Evolutionary conservation across 2,888 invertebrate genomes (phyloP).

Genomic region (Amiota communis): DNA sequence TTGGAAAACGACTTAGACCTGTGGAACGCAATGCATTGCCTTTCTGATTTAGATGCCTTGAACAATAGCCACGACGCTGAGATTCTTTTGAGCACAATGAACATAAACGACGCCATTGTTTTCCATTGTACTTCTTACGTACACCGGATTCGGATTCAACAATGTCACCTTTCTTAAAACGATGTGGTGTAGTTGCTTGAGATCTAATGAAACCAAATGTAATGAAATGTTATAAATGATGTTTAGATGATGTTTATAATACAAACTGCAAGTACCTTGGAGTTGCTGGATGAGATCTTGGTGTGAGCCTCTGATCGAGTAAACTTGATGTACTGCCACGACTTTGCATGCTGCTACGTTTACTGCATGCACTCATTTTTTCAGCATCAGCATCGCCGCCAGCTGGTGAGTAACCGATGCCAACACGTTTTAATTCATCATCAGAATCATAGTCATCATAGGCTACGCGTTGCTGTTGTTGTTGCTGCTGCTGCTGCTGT

Average conservation of each 20-base stretch:
- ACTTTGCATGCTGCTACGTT: conserved; percentile 92
- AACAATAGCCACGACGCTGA: conserved; percentile 96
- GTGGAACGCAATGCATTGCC: conserved; percentile 77
- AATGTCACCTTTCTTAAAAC: conserved; percentile 98
- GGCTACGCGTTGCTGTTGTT: conserved; percentile 73
- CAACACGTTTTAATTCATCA: conserved; percentile 89
- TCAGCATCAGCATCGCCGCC: conserved; percentile 81
- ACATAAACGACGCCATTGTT: conserved; percentile 98
- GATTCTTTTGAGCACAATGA: conserved; percentile 98
- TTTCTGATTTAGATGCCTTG: conserved; percentile 93
- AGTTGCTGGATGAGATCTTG: conserved; percentile 92
- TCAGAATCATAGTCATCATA: conserved; percentile 91
- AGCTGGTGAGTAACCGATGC: conserved; percentile 78
- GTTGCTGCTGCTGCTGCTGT: conserved; percentile 76
- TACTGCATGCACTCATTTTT: conserved; percentile 85
- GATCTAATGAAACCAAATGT: conserved; percentile 77
- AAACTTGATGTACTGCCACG: conserved; percentile 92
- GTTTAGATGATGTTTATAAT: not conserved
- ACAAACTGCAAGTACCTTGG: conserved; percentile 77
- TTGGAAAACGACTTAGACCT: conserved; percentile 71
- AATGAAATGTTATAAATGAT: not conserved
- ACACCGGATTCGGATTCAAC: conserved; percentile 81
- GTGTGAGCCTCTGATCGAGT: conserved; percentile 87
- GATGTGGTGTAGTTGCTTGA: conserved; percentile 94
- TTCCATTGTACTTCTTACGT: conserved; percentile 99